Evolutionary conservation across 2,888 invertebrate species (phyloP).

Genomic region (Abrostola triplasia): DNA sequence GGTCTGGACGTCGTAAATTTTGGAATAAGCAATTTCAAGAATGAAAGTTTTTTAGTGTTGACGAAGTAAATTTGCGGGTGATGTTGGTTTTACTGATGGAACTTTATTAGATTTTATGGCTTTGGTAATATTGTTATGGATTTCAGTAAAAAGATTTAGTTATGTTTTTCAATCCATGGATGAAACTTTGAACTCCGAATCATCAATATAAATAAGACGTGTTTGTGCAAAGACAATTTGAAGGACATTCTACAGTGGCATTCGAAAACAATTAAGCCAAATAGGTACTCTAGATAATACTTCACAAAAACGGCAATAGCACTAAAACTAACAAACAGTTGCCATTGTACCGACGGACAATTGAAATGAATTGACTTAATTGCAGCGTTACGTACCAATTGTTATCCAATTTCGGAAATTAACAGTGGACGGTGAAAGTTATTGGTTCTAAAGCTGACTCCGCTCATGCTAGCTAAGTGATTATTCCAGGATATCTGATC

Average conservation of each 20-base stretch:
- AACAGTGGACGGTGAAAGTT: constrained; percentile 42
- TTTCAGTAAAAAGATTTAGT: not conserved
- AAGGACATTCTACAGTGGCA: constrained; percentile 13
- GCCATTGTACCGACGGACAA: constrained; percentile 37
- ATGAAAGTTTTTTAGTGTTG: constrained; percentile 4
- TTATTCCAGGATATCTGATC: not conserved
- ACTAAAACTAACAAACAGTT: constrained; percentile 52
- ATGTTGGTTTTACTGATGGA: not conserved
- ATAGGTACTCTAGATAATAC: constrained; percentile 25
- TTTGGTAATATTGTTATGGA: no score
- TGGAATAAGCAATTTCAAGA: not conserved
- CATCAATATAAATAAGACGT: no score
- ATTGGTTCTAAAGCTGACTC: constrained; percentile 30
- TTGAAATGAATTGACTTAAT: constrained; percentile 52
- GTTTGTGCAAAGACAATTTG: constrained; percentile 7
- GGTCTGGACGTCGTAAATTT: constrained; percentile 4
- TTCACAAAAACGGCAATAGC: constrained; percentile 42
- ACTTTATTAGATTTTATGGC: not conserved
- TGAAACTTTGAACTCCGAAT: not conserved
- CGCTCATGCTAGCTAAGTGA: not conserved
- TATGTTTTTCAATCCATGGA: not conserved
- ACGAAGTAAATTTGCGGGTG: not conserved
- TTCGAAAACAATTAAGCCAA: constrained; percentile 40
- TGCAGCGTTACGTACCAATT: constrained; percentile 41
- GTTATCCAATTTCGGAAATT: constrained; percentile 55